Conservation (phyloP, 1,140 invertebrate genomes). For the Plodia interpunctella region DNA sequence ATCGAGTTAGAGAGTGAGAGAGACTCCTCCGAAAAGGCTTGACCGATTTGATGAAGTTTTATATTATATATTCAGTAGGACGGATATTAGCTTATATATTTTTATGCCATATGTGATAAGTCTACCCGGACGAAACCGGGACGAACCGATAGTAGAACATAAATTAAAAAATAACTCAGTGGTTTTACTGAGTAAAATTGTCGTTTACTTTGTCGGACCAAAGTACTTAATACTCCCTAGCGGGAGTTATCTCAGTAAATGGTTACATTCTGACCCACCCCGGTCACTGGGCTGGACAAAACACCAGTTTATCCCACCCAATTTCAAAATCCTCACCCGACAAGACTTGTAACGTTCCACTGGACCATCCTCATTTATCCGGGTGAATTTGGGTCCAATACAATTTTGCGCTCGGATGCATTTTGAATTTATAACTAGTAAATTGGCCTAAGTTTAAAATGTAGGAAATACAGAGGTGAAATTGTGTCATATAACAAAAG, state of each 20-base stretch:
- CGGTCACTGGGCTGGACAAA: slow-evolving; percentile 8
- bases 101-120: no score
- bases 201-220: neutral
- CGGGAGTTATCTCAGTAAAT: slow-evolving; percentile 22
- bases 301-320: slow-evolving; percentile 12
- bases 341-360: neutral
- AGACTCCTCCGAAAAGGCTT: no score
- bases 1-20: no score
- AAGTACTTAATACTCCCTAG: slow-evolving; percentile 12
- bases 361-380: slow-evolving; percentile 35
- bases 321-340: slow-evolving; percentile 12
- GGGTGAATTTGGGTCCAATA: slow-evolving; percentile 54
- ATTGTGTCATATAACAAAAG: no score
- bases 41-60: no score
- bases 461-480: neutral
- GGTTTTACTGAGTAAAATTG: neutral
- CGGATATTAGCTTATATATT: no score
- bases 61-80: no score
- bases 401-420: slow-evolving; percentile 69
- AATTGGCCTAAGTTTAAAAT: slow-evolving; percentile 59
- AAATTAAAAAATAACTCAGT: no score
- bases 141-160: no score
- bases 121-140: no score
- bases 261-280: slow-evolving; percentile 18
- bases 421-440: slow-evolving; percentile 74